Evolutionary conservation across 2,888 invertebrate genomes (phyloP), one percentile per base, ranked within the genome.

Genomic region (Hydroisotoma schaefferi): DNA sequence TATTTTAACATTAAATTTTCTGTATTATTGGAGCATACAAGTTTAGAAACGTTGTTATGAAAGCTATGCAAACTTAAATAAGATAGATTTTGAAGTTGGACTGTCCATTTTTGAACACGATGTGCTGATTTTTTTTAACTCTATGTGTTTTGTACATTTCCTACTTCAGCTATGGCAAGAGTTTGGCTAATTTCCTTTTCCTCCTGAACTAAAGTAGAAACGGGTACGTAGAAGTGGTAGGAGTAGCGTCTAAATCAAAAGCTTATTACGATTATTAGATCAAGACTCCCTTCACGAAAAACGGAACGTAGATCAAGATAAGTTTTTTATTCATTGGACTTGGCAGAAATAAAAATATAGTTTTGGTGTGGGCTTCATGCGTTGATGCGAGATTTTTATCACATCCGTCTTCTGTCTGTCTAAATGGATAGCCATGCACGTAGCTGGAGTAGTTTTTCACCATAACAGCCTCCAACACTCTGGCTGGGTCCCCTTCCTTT

Each of bases 341-440:
- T 27, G 26, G 43, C 37, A 33, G 40, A 54, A 28, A 27, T 54
- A 44, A 54, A 43, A 43, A 23, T 54, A 43, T 28, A 12, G 49
- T 27, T 44, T 27, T 54, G 54, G 40, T 40, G 40, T 40, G n/a
- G 43, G 54, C 40, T 40, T 15, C 40, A 20, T 40, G 40, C 40
- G 40, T 40, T 40, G 40, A 40, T 40, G 40, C 27, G 26, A 48
- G 55, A 55, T 55, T 47, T 55, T 55, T 55, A 55, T 55, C 55
- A 23, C 55, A 55, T 55, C 55, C 55, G 55, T 55, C 55, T 5
- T 10, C 40, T 40, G 40, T 40, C 40, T 40, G 40, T 40, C 40
- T 15, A 44, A 43, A 40, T 44, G 44, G 8, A 4, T 15, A 40
- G n/a, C n/a, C 40, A 10, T 15, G 40, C n/a, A 5, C 20, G 40